Base-by-base conservation (phyloP, 2,888 invertebrate species). In the Ditula angustiorana region DNA sequence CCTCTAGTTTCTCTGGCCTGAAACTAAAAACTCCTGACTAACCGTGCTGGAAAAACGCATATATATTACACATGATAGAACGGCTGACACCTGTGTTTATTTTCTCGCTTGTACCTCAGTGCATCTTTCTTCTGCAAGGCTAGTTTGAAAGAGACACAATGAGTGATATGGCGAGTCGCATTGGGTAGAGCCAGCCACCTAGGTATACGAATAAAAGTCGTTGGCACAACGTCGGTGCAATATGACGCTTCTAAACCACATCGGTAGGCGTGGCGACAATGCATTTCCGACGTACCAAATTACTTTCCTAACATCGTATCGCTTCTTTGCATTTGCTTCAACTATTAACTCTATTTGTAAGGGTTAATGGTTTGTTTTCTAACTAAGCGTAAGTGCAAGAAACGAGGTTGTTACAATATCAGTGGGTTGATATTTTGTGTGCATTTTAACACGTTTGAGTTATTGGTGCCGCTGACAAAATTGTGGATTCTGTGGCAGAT, bases 191-290 rank as follows among this genome's bases (percentile, higher is more conserved):
- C n/a, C n/a, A n/a, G n/a, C n/a, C n/a, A n/a, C n/a, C n/a, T n/a
- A n/a, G n/a, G n/a, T n/a, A n/a, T n/a, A n/a, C n/a, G n/a, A n/a
- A n/a, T n/a, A n/a, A 41, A 41, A 16, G 19, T 10, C 19, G 8
- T 49, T 49, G 49, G 49, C 30, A 21, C 52, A 21, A 21, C 33
- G 16, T 49, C 24, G 2, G 13, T 11, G 52, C 52, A 52, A 50
- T 52, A 52, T 33, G 52, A 33, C 33, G 13, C n/a, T n/a, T n/a
- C 30, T 10, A 5, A 28, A 19, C 28, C 28, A 28, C 49, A 52
- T 21, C 21, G 19, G 19, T 13, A 52, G 33, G 33, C 52, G 52
- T 23, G 23, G 33, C 21, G 52, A 52, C 52, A 33, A 28, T 33
- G 52, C 52, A 33, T 21, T 33, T 52, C 52, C 21, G 24, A 24